A percentile compares a stretch with the other conserved stretches of the same genome.
Conservation (phyloP, 2,797 vertebrate genomes). For the Acipenser transmontanus region DNA sequence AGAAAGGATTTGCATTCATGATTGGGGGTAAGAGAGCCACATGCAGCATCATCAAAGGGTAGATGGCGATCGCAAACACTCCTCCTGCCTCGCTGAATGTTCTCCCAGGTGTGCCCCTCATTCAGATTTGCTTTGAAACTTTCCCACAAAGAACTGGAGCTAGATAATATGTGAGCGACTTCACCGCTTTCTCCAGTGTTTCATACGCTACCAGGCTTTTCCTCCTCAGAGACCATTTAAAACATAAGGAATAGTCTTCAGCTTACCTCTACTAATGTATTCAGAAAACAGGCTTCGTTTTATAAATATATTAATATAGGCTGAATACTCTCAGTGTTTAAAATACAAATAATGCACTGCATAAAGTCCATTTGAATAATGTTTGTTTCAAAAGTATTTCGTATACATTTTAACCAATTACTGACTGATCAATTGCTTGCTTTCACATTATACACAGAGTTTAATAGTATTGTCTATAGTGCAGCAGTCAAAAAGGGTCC, state of each 20-base stretch:
- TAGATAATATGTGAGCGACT: too few relatives aligned
- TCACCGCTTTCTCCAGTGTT: too few relatives aligned
- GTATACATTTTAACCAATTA: too few relatives aligned
- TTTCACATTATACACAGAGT: too few relatives aligned
- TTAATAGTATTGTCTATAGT: too few relatives aligned
- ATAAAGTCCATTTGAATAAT: too few relatives aligned
- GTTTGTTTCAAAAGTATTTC: too few relatives aligned
- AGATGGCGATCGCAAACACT: constrained; percentile 26
- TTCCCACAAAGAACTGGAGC: neutral
- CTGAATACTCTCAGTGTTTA: too few relatives aligned
- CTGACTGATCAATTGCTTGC: too few relatives aligned
- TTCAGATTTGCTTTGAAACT: constrained; percentile 32
- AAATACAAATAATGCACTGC: too few relatives aligned
- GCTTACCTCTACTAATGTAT: neutral
- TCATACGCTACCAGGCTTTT: too few relatives aligned
- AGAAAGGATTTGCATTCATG: constrained; percentile 2
- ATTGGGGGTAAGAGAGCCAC: constrained; percentile 16
- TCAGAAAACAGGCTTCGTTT: constrained; percentile 23
- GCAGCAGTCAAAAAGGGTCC: too few relatives aligned
- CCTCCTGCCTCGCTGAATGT: constrained; percentile 22
- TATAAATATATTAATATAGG: constrained; percentile 40
- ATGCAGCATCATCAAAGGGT: constrained; percentile 3
- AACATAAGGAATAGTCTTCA: constrained; percentile 43
- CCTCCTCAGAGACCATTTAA: constrained; percentile 26
- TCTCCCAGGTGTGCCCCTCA: constrained; percentile 30